Conservation (phyloP, 2,797 vertebrate species). For the Malacoraja senta region DNA sequence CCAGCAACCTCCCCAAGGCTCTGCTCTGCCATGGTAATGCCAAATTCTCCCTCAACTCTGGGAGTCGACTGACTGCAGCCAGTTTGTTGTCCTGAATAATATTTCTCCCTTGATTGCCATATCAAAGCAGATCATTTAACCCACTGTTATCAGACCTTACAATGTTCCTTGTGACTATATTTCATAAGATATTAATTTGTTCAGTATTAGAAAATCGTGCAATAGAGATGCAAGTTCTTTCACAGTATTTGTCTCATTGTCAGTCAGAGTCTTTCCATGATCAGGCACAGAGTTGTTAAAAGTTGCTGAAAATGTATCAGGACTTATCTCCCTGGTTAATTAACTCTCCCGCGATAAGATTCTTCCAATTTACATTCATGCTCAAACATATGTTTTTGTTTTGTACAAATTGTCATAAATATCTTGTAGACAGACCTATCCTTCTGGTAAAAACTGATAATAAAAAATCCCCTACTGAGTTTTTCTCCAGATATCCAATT, state of each 20-base stretch:
- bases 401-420: slow-evolving; percentile 2
- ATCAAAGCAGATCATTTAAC: not conserved
- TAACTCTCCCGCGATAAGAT: not conserved
- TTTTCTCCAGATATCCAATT: not conserved
- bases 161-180: not conserved
- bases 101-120: not conserved
- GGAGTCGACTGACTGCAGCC: too few relatives aligned
- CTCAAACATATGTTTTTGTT: slow-evolving; percentile 14
- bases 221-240: not conserved
- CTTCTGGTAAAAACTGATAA: not conserved
- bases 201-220: not conserved
- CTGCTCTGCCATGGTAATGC: too few relatives aligned
- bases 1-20: too few relatives aligned
- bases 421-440: not conserved
- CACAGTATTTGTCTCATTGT: not conserved
- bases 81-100: not conserved
- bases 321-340: not conserved
- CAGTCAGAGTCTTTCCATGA: not conserved
- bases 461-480: not conserved
- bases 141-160: not conserved
- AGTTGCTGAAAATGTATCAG: not conserved
- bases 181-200: not conserved
- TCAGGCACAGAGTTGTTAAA: not conserved
- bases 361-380: not conserved
- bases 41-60: too few relatives aligned